phyloP scores from a whole-genome alignment of 2,113 vertebrate genomes.

The Apodemus sylvaticus region DNA sequence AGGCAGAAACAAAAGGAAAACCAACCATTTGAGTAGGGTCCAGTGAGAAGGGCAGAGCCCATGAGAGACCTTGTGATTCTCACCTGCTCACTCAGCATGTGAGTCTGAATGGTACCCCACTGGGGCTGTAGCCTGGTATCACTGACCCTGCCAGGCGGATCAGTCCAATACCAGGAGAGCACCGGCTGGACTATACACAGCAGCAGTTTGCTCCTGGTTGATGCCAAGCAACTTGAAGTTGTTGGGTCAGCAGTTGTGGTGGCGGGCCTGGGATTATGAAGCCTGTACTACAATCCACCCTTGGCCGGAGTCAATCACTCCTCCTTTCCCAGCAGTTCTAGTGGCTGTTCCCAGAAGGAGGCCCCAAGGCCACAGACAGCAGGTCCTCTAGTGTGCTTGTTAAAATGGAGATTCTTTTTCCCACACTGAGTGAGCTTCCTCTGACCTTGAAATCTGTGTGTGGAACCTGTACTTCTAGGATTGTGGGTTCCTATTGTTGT shows the following conservation, averaged over 20 bases:
- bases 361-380: background rate
- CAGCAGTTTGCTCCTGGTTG: conserved; percentile 64
- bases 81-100: background rate
- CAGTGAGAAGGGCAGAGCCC: background rate
- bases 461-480: background rate
- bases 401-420: background rate
- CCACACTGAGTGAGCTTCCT: background rate
- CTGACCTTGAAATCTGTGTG: background rate
- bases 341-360: background rate
- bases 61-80: background rate
- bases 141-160: conserved; percentile 19
- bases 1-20: background rate
- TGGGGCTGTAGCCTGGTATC: background rate
- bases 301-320: rapidly evolving
- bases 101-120: background rate
- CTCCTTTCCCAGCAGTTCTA: rapidly evolving
- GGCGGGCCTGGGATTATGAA: background rate
- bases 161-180: background rate
- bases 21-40: background rate
- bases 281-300: background rate
- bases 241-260: conserved; percentile 49
- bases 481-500: background rate
- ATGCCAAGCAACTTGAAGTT: conserved; percentile 65
- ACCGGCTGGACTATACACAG: conserved; percentile 45
- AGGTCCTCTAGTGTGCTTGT: background rate